These are phyloP conservation scores for Rhegmatorhina hoffmannsi DNA, from an alignment of 2,113 vertebrate genomes.

Conservation along the genomic window DNA sequence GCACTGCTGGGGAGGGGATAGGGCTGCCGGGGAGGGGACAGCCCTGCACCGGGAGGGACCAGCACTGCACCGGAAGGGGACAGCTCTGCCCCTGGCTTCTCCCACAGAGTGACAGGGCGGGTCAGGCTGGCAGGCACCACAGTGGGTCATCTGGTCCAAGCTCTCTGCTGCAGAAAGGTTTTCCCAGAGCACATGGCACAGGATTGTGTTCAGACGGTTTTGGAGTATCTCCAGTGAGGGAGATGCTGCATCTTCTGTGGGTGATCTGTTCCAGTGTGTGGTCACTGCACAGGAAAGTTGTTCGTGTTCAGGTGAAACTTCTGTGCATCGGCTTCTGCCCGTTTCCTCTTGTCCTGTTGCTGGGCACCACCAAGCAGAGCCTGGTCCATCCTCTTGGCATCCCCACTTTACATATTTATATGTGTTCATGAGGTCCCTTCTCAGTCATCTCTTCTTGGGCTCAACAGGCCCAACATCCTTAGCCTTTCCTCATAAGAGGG, in stretches of 20 bases:
- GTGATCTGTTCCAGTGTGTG: neutral
- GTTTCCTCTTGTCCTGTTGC: neutral
- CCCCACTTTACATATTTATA: neutral
- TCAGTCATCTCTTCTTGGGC: neutral
- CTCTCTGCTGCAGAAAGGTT: neutral
- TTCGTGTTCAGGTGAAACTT: neutral
- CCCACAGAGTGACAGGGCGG: neutral
- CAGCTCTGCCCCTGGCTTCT: neutral
- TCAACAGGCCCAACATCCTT: neutral
- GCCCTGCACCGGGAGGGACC: too few species aligned
- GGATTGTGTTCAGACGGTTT: neutral
- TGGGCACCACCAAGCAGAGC: neutral
- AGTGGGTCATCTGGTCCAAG: fast-evolving
- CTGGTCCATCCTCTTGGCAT: neutral
- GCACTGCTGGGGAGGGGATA: too few species aligned
- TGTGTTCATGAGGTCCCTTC: too few species aligned
- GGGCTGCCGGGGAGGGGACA: too few species aligned
- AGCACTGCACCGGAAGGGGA: neutral
- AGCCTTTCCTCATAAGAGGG: neutral
- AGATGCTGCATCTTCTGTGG: neutral
- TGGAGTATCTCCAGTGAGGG: neutral
- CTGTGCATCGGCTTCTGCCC: neutral
- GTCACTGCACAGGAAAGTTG: neutral
- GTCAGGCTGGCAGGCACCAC: too few species aligned
- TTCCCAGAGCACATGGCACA: neutral